Conservation (phyloP, 2,113 vertebrate genomes). For the Amphiprion percula region DNA sequence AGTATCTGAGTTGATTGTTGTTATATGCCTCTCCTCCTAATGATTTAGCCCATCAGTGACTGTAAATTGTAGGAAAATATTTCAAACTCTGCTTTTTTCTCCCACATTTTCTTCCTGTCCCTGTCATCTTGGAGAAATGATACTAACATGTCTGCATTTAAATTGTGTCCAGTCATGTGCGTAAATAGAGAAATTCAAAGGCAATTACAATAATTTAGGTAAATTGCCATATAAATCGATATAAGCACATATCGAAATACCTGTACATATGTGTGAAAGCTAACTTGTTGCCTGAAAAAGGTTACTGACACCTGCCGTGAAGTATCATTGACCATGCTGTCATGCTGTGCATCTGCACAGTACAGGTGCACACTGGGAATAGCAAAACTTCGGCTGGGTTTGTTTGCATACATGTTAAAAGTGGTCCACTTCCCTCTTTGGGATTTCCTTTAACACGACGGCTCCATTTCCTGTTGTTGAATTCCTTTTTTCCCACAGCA, state of each 20-base stretch:
- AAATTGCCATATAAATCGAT: not conserved
- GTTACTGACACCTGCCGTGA: not conserved
- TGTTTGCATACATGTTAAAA: conserved; percentile 50
- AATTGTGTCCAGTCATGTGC: conserved; percentile 5
- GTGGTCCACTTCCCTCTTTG: conserved; percentile 48
- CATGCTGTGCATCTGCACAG: conserved; percentile 2
- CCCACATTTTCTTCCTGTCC: not conserved
- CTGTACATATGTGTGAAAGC: not conserved
- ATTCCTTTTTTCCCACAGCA: conserved; percentile 76
- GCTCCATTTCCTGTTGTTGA: conserved; percentile 85
- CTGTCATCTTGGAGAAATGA: not conserved
- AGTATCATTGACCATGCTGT: conserved; percentile 8
- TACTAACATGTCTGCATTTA: conserved; percentile 2
- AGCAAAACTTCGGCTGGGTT: conserved; percentile 27
- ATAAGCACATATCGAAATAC: not conserved
- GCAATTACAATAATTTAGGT: conserved; percentile 3
- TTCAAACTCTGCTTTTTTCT: not conserved
- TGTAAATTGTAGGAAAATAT: not conserved
- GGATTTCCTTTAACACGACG: conserved; percentile 76
- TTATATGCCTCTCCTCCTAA: not conserved
- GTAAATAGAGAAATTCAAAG: not conserved
- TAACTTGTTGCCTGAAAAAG: not conserved
- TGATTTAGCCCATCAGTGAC: not conserved
- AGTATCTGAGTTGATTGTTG: too few relatives aligned
- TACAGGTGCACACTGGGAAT: conserved; percentile 55